Percentiles rank a stretch among this genome's conserved stretches.
These are phyloP conservation scores for Fregata magnificens DNA, from an alignment of 2,113 vertebrate genomes.

Conservation along the genomic window DNA sequence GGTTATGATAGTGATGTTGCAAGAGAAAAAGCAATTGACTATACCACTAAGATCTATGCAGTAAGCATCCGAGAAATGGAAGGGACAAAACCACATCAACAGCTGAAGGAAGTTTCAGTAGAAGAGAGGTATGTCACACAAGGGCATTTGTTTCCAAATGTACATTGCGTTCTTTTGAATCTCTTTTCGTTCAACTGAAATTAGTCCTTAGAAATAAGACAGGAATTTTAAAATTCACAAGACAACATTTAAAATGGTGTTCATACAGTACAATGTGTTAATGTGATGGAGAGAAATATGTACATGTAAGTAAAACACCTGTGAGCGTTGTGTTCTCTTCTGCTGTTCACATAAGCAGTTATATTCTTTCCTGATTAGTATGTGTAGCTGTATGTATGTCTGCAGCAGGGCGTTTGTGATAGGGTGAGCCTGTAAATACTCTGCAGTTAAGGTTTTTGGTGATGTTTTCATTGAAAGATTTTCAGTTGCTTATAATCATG, in stretches of 20 bases:
- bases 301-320: background rate
- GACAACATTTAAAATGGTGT: background rate
- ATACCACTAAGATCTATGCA: slow-evolving; percentile 91
- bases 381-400: background rate
- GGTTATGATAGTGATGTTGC: slow-evolving; percentile 98
- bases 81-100: slow-evolving; percentile 92
- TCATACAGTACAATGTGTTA: background rate
- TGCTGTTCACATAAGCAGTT: background rate
- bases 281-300: background rate
- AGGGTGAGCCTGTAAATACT: background rate
- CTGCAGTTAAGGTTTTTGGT: background rate
- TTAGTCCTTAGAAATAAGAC: background rate
- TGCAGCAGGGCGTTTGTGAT: background rate
- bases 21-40: slow-evolving; percentile 89
- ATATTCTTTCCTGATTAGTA: background rate
- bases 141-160: background rate
- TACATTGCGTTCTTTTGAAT: background rate
- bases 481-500: background rate
- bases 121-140: slow-evolving; percentile 88
- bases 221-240: background rate
- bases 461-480: background rate
- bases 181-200: background rate
- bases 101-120: slow-evolving; percentile 84
- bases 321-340: background rate
- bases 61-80: slow-evolving; percentile 93